Evolutionary conservation across 2,113 vertebrate genomes (phyloP), one percentile per base, ranked within the genome.

Genomic region (Arothron firmamentum): DNA sequence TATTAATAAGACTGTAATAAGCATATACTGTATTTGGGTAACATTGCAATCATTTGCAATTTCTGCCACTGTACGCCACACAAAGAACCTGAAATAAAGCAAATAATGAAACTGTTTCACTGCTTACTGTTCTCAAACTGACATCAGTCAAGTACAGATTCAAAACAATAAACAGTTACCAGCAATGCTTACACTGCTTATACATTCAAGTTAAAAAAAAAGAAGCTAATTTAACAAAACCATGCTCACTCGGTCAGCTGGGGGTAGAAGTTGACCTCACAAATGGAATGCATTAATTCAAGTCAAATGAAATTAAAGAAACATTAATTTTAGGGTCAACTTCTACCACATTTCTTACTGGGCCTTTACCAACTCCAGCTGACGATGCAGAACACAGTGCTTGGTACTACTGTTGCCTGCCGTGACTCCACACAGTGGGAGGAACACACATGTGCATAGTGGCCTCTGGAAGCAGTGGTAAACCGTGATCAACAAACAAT

Each of bases 191-290:
- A 38, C 34, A 38, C 34, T 38, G 34, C 34, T 38, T 38, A 38
- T 38, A 38, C 34, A 38, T 16, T 47, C 17, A 15, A 25, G 59
- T 43, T 38, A 21, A 52, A 2, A 10, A 12, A 18, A n/a, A 49
- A 19, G 52, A 1, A 5, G 10, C 6, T 13, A 25, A 65, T 47
- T n/a, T 17, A 16, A 56, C 7, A 54, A n/a, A 60, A 67, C 47
- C 79, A 81, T 82, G 82, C 82, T 71, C 62, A 57, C 20, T 67
- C 65, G 54, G 65, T 49, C 51, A 56, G 71, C 55, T 21, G 47
- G 43, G 55, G 57, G 72, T 18, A 80, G 66, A 79, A 78, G 75
- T 63, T 78, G 82, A 70, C 78, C 80, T 58, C 5, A 46, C 18
- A 72, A 31, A 57, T 47, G 23, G 59, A 49, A 54, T 3, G n/a